Evolutionary conservation across 2,113 vertebrate species (phyloP).

Genomic region (Atrichornis clamosus): DNA sequence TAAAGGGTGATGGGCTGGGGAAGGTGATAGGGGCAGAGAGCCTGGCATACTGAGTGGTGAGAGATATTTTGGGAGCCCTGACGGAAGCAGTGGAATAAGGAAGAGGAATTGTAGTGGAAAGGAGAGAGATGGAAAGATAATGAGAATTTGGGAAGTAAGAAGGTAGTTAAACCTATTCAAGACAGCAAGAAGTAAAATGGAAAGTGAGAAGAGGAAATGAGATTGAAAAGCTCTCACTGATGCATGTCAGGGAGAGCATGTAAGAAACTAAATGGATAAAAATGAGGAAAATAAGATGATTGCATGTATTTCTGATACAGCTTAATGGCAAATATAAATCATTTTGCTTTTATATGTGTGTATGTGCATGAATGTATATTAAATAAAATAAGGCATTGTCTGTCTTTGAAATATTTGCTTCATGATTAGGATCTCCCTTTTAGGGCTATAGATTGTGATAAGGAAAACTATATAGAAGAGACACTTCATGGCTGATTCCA

Average conservation of each 20-base stretch:
- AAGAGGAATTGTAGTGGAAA: neutral
- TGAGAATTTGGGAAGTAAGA: neutral
- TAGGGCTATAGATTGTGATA: neutral
- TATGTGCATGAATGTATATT: neutral
- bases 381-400: neutral
- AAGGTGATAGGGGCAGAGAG: neutral
- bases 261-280: neutral
- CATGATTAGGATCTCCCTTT: neutral
- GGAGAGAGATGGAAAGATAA: neutral
- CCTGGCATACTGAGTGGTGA: neutral
- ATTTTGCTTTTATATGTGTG: neutral
- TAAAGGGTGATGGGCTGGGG: neutral
- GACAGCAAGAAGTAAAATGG: neutral
- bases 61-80: neutral
- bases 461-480: neutral
- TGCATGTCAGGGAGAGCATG: neutral
- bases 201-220: constrained; percentile 7
- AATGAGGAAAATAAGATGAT: neutral
- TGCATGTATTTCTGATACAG: neutral
- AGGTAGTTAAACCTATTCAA: neutral
- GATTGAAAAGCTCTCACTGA: neutral
- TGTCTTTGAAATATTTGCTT: neutral
- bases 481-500: neutral
- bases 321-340: neutral
- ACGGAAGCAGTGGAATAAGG: neutral